Conservation (phyloP, 2,797 vertebrate species). For the Benthosema pterotum region DNA sequence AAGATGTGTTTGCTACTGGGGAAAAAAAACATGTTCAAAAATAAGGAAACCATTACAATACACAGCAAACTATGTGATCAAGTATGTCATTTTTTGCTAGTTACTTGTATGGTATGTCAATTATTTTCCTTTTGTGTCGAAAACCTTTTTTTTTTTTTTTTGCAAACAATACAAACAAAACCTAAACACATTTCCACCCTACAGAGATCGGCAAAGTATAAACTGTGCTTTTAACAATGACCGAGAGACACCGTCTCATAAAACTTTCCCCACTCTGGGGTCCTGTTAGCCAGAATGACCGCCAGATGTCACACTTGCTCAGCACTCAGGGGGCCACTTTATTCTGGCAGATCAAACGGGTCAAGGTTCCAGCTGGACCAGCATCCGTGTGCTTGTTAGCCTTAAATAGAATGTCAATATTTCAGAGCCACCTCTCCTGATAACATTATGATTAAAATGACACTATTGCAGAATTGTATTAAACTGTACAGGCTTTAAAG, state of each 20-base stretch:
- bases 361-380: background rate
- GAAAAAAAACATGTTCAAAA: too few species aligned
- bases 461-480: background rate
- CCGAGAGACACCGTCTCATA: constrained; percentile 27
- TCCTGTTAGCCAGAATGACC: constrained; percentile 34
- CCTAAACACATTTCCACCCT: too few species aligned
- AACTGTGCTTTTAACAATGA: background rate
- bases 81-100: too few species aligned
- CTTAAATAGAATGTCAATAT: background rate
- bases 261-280: constrained; percentile 12
- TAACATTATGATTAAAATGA: background rate
- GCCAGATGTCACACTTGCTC: constrained; percentile 69
- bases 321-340: constrained; percentile 22
- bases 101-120: too few species aligned
- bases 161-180: too few species aligned
- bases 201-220: too few species aligned
- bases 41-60: too few species aligned
- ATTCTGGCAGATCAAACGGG: constrained; percentile 1
- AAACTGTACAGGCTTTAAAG: background rate
- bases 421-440: background rate
- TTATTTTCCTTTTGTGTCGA: too few species aligned
- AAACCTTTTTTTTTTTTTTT: too few species aligned
- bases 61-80: too few species aligned
- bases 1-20: too few species aligned
- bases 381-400: constrained; percentile 7